These are phyloP conservation scores for Delphinus delphis DNA, from an alignment of 2,113 vertebrate genomes.

Conservation along the genomic window DNA sequence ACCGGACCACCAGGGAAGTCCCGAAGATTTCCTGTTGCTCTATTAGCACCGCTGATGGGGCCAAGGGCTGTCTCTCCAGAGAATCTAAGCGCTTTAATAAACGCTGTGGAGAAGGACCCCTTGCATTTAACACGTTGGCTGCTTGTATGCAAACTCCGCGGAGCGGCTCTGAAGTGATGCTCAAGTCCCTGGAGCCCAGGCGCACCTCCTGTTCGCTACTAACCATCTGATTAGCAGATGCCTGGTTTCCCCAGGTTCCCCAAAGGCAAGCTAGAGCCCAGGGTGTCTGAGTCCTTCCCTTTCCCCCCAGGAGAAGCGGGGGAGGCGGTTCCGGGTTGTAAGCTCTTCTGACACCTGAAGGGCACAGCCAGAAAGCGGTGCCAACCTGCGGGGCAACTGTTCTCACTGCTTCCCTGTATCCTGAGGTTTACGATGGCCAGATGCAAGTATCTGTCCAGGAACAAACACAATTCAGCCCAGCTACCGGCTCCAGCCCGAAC, in stretches of 20 bases:
- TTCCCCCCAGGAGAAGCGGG: no score
- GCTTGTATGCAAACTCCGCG: neutral
- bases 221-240: neutral
- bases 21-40: neutral
- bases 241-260: neutral
- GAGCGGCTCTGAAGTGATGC: no score
- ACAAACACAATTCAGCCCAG: neutral
- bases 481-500: neutral
- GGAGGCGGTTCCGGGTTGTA: accelerated
- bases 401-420: neutral
- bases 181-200: neutral
- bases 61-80: neutral
- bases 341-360: neutral
- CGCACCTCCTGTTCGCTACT: neutral
- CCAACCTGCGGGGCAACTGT: neutral
- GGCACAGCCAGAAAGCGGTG: neutral
- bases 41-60: no score
- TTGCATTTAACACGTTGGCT: accelerated
- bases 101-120: neutral
- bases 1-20: no score
- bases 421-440: neutral
- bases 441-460: neutral
- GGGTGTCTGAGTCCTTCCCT: neutral
- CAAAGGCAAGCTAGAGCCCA: neutral
- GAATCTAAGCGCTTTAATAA: neutral